Evolutionary conservation across 1,140 invertebrate species (phyloP).

Genomic region (Hirudo medicinalis): DNA sequence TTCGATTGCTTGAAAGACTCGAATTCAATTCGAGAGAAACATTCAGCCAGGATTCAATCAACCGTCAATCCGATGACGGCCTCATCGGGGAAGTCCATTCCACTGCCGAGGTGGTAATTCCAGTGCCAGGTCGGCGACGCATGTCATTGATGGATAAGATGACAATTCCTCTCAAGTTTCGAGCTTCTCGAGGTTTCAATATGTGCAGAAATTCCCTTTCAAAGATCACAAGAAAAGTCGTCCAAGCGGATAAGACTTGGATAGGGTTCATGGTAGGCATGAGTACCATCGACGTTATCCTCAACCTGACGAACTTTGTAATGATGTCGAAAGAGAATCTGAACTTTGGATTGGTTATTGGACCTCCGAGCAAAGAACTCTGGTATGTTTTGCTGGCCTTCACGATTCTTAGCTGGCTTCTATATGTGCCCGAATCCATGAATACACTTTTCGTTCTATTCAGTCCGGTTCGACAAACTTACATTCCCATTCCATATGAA

Average conservation of each 20-base stretch:
- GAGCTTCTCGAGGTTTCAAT: background rate
- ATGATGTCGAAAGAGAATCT: conserved; percentile 8
- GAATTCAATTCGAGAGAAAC: too few relatives aligned
- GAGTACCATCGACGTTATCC: conserved; percentile 22
- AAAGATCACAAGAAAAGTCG: background rate
- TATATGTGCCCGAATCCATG: conserved; percentile 16
- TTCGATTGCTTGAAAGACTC: too few relatives aligned
- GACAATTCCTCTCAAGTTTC: conserved; percentile 4
- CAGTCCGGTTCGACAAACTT: conserved; percentile 3
- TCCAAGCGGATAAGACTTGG: conserved; percentile 18
- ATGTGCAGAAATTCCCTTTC: background rate
- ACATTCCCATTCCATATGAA: conserved; percentile 17
- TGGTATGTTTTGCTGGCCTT: conserved; percentile 17
- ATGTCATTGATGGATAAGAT: background rate
- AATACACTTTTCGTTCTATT: conserved; percentile 20
- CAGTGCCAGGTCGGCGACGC: background rate
- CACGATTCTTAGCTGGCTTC: conserved; percentile 13
- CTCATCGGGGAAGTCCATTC: too few relatives aligned
- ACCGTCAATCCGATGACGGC: too few relatives aligned
- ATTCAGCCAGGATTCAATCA: too few relatives aligned
- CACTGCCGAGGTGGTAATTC: too few relatives aligned
- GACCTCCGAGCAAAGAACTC: conserved; percentile 12
- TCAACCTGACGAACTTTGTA: conserved; percentile 25
- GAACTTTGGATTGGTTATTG: conserved; percentile 18
- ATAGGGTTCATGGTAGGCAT: conserved; percentile 17